Conservation (phyloP, 2,797 vertebrate genomes). For the Knipowitschia caucasica region DNA sequence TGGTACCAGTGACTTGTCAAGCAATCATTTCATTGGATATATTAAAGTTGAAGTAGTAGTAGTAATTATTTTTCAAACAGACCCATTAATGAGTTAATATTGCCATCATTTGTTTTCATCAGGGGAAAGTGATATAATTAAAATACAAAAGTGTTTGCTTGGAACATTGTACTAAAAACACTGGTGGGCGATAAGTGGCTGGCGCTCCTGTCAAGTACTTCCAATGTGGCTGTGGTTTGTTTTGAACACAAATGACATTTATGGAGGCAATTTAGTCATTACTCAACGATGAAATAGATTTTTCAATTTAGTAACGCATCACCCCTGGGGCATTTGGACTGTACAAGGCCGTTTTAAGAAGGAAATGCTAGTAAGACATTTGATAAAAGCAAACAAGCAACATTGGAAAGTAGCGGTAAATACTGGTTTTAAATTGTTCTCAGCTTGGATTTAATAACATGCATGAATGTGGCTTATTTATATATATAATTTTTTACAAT, state of each 20-base stretch:
- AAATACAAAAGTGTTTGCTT: not conserved
- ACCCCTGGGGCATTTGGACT: too few species aligned
- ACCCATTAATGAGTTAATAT: not conserved
- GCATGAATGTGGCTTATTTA: too few species aligned
- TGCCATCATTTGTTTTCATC: not conserved
- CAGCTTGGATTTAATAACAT: too few species aligned
- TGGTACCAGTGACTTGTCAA: too few species aligned
- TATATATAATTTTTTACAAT: too few species aligned
- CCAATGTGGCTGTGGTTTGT: not conserved
- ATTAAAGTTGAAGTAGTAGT: constrained; percentile 3
- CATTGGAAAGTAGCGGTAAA: too few species aligned
- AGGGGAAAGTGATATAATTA: not conserved
- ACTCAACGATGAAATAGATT: not conserved
- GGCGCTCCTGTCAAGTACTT: not conserved
- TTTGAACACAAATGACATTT: not conserved
- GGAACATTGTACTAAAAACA: not conserved
- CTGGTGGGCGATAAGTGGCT: constrained; percentile 6
- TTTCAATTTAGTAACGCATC: not conserved
- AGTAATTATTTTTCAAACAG: constrained; percentile 5
- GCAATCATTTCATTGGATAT: too few species aligned
- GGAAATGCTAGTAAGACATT: too few species aligned
- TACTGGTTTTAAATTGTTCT: too few species aligned
- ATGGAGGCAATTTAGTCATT: not conserved
- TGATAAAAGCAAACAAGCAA: too few species aligned
- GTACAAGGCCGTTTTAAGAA: too few species aligned